Base-by-base conservation (phyloP, 2,113 vertebrate species). In the Onychostruthus taczanowskii region DNA sequence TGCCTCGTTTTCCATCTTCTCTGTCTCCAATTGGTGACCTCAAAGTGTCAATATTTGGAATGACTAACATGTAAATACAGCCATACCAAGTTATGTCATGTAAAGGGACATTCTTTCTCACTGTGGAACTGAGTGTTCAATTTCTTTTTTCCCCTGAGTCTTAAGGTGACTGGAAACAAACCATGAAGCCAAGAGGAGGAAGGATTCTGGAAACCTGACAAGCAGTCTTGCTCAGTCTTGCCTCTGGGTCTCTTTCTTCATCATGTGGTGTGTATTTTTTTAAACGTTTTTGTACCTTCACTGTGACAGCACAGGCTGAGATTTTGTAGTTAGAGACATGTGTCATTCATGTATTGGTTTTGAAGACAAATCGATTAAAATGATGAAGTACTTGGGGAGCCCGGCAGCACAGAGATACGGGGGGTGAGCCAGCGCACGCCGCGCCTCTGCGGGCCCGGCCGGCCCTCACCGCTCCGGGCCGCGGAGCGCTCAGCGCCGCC, bases 41-140 rank as follows among this genome's bases (percentile, higher is more conserved):
- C 49, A 53, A 41, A 26, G 35, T 77, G 91, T 88, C 92, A 95
- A 85, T 94, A 88, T 97, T 96, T 90, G 91, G 50, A 52, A 55
- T 90, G 80, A 84, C 79, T 93, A 78, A 75, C 56, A 39, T 63
- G 76, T 67, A 91, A 82, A 91, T 37, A 80, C 4, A 81, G 61
- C 85, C 46, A 59, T 66, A 87, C 70, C 87, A 75, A 67, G 92
- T 50, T 67, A 63, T 67, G 39, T 53, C 94, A 90, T 59, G 85
- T n/a, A 68, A 68, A 63, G 30, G 22, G 67, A 37, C 22, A 3
- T 52, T 78, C 73, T 75, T 72, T 61, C 67, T 44, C 55, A 9
- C 35, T 43, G 35, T 11, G 46, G 53, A 73, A 73, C 59, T 66
- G 30, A 67, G 79, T 22, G 12, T 52, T 84, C 77, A 9, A 13